Percentiles rank a stretch among this genome's conserved stretches.
Evolutionary conservation across 1,140 invertebrate genomes (phyloP).

Genomic region (Acromyrmex charruanus): DNA sequence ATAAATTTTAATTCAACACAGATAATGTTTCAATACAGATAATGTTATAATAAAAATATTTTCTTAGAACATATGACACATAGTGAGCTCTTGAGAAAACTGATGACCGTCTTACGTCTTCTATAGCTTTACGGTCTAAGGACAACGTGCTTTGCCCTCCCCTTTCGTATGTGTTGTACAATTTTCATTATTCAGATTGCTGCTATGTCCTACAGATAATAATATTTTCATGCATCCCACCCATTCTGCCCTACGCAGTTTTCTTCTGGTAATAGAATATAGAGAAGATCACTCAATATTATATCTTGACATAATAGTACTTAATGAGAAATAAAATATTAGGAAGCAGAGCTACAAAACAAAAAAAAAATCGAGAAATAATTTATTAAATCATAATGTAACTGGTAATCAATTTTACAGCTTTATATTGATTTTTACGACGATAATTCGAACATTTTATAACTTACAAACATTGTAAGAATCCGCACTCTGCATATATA

Average conservation of each 20-base stretch:
- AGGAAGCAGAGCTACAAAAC: not conserved
- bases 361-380: not conserved
- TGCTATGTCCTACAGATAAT: conserved; percentile 20
- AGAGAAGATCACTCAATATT: not conserved
- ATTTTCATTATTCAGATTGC: conserved; percentile 41
- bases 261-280: not conserved
- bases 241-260: not conserved
- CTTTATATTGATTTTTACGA: conserved; percentile 13
- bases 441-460: not conserved
- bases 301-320: not conserved
- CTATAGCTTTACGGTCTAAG: not conserved
- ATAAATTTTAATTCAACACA: no score
- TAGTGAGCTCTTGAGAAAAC: not conserved
- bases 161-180: not conserved
- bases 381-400: not conserved
- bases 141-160: conserved; percentile 2
- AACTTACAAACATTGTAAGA: not conserved
- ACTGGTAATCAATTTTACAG: not conserved
- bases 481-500: not conserved
- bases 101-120: not conserved
- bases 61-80: not conserved
- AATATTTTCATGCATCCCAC: conserved; percentile 9
- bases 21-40: no score
- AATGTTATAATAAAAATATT: conserved; percentile 7
- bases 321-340: conserved; percentile 3